Percentiles rank a stretch among this genome's conserved stretches.
Conservation (phyloP, 2,797 vertebrate species). For the Limnodromus scolopaceus region DNA sequence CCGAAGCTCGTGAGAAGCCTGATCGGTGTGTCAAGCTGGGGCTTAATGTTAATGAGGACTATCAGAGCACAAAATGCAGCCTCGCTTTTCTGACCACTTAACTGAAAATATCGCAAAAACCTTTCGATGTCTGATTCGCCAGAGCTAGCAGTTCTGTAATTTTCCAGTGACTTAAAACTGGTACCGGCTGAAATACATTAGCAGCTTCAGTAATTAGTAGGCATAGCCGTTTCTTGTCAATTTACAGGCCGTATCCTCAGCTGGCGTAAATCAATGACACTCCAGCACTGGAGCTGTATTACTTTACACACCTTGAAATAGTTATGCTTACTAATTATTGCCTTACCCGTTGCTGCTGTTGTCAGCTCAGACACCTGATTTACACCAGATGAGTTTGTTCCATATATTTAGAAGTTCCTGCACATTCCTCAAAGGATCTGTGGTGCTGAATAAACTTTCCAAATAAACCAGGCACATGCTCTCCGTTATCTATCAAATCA, state of each 20-base stretch:
- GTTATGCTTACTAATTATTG: conserved; percentile 43
- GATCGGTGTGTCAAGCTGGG: neutral
- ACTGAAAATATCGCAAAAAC: neutral
- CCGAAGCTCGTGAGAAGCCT: neutral
- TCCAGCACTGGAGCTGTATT: neutral
- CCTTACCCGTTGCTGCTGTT: conserved; percentile 6
- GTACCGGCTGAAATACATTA: neutral
- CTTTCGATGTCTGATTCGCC: neutral
- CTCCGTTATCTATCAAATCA: conserved; percentile 45
- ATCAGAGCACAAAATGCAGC: neutral
- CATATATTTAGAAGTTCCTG: conserved; percentile 17
- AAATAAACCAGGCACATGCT: neutral
- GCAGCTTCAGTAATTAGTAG: conserved; percentile 20
- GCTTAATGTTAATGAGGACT: neutral
- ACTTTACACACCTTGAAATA: conserved; percentile 43
- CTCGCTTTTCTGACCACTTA: neutral
- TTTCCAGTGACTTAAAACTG: conserved; percentile 14
- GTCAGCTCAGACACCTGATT: conserved; percentile 47
- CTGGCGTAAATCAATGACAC: conserved; percentile 16
- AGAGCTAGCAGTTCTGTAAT: neutral
- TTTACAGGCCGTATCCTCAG: conserved; percentile 4
- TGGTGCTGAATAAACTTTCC: conserved; percentile 21
- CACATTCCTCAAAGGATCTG: conserved; percentile 4
- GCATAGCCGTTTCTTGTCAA: conserved; percentile 10
- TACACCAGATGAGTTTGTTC: conserved; percentile 19